Evolutionary conservation across 2,888 invertebrate species (phyloP).

Genomic region (Syrphus vitripennis): DNA sequence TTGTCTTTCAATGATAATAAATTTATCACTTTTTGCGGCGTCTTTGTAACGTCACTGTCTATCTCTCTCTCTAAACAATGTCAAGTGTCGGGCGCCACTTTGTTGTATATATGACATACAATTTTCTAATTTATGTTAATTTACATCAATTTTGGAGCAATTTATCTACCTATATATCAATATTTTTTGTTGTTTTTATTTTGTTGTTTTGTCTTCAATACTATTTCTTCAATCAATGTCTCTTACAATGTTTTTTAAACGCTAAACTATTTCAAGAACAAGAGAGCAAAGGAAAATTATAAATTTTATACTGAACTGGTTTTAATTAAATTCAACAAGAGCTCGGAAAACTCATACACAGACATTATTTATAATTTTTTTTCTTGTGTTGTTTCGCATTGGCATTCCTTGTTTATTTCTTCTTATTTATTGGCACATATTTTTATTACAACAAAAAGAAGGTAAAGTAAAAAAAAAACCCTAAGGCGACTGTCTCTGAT

Average conservation of each 20-base stretch:
- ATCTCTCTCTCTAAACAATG: neutral
- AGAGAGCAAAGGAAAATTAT: neutral
- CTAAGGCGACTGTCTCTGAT: conserved; percentile 36
- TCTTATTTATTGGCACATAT: conserved; percentile 55
- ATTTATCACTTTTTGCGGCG: neutral
- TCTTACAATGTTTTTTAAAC: neutral
- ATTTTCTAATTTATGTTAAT: conserved; percentile 6
- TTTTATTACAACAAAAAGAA: neutral
- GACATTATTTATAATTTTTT: conserved; percentile 33
- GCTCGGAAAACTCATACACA: conserved; percentile 3
- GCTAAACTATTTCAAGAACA: neutral
- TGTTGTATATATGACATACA: neutral
- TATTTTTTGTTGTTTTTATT: neutral
- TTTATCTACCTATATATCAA: neutral
- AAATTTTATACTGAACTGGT: conserved; percentile 37
- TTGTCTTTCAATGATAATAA: neutral
- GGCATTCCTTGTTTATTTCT: conserved; percentile 20
- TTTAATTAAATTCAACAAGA: conserved; percentile 47
- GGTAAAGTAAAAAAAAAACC: neutral
- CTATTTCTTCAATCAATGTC: neutral
- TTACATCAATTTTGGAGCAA: conserved; percentile 5
- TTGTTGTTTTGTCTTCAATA: too few species aligned
- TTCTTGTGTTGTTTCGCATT: conserved; percentile 11
- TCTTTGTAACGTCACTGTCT: neutral
- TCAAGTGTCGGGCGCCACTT: conserved; percentile 4